Evolutionary conservation across 92 coral and sea anemone genomes (phyloP).

Genomic region (Phymanthus crucifer): DNA sequence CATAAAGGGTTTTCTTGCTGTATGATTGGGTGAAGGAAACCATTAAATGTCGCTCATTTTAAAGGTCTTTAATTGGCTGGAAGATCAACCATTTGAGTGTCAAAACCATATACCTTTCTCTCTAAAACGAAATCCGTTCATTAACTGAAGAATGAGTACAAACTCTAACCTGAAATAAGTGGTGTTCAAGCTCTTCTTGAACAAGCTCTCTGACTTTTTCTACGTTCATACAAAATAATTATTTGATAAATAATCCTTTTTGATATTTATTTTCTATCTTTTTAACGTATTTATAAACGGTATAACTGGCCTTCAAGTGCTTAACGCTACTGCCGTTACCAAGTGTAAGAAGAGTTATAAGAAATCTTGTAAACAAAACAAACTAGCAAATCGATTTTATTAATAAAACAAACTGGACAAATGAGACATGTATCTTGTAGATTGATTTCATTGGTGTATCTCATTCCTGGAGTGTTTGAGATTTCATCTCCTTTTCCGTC

Average conservation of each 20-base stretch:
- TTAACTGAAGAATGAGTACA: not conserved
- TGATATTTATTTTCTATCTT: conserved; percentile 57
- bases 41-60: no score
- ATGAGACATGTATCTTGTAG: not conserved
- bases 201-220: conserved; percentile 14
- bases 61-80: not conserved
- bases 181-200: not conserved
- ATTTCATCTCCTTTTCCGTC: no score
- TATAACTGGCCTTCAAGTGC: conserved; percentile 10
- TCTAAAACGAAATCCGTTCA: not conserved
- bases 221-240: conserved; percentile 13
- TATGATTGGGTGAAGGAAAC: no score
- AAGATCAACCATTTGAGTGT: not conserved
- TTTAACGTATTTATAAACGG: conserved; percentile 35
- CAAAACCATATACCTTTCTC: not conserved
- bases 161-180: not conserved
- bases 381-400: conserved; percentile 27
- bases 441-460: no score
- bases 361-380: conserved; percentile 9
- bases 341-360: conserved; percentile 28
- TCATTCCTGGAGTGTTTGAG: no score
- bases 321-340: conserved; percentile 5
- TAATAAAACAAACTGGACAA: conserved; percentile 31
- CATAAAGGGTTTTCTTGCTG: no score
- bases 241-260: conserved; percentile 45